Base-by-base conservation (phyloP, 2,797 vertebrate genomes). In the Brachyalestes nurse region DNA sequence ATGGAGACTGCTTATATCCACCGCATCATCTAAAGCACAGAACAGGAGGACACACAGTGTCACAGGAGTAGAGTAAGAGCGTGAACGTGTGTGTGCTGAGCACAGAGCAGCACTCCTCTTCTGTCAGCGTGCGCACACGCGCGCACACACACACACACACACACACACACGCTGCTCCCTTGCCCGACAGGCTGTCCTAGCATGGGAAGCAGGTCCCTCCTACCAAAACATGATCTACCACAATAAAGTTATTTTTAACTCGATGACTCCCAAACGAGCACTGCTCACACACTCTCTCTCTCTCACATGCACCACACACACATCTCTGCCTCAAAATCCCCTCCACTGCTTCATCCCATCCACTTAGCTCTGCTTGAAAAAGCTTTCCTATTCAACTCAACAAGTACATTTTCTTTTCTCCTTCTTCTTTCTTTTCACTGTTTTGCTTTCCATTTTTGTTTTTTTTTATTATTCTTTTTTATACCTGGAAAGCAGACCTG, bases 241-340 rank as follows among this genome's bases (percentile, higher is more conserved):
- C 90, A 93, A 91, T 92, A 92, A 93, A 94, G 92, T 92, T 94
- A 94, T 94, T 94, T 94, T 92, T 93, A 94, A 94, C 89, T 79
- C 87, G 89, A 91, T 91, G 89, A 93, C 89, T 91, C 88, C 82
- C 66, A 83, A 87, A 90, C 83, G 87, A 89, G 88, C 62, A 76
- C 79, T 86, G 82, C 82, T 79, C 62, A 47, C 87, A 80, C n/a
- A n/a, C n/a, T n/a, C n/a, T n/a, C n/a, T n/a, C n/a, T n/a, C 76
- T 85, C 82, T 84, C 66, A 79, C 83, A 61, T 84, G 57, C 80
- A 80, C 12, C 12, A n/a, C 47, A 82, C 81, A 87, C 84, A 71
- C 72, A 40, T 61, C 55, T 60, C 6, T 45, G 69, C 58, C 72
- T 47, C 53, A 82, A 83, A 87, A 88, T 82, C 73, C 62, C 53